Base-by-base conservation (phyloP, 2,888 invertebrate species). In the Latrodectus hesperus region DNA sequence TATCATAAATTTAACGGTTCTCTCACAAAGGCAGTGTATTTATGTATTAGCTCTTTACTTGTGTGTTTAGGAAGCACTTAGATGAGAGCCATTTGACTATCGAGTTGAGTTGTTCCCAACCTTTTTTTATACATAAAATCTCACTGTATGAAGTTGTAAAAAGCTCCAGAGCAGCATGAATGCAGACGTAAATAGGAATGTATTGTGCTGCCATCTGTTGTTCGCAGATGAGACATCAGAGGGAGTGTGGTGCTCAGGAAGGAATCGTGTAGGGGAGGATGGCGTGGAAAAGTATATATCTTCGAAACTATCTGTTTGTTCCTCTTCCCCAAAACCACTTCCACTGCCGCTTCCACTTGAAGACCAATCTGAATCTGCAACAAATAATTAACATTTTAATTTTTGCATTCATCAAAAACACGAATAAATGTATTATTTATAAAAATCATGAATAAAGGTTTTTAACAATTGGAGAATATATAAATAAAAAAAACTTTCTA, bases 261-360 rank as follows among this genome's bases (percentile, higher is more conserved):
- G 76, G 64, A 82, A 78, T 38, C 71, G 82, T 1, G 82, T 77
- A 26, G 87, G 87, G 8, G 83, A 79, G n/a, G 84, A 74, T 17
- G 89, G 89, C 12, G 87, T 89, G 1, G 89, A 89, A 60, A 86
- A 89, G 60, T 89, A 89, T 9, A 89, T 88, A 70, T 89, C 89
- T 64, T 80, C 88, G 65, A 85, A 88, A 72, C 76, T 82, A 73
- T 88, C 85, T 9, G 85, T 81, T 0, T 75, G 84, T 76, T 86
- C 89, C 52, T 77, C 88, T 51, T 84, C 85, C 49, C 88, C 89
- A 72, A 84, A 82, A 51, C 89, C 89, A 67, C 89, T 89, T 9
- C 89, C 89, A 52, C 88, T 88, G 12, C 89, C 89, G 16, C 88
- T 88, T 10, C 89, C 89, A 22, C 88, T 88, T 0, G 84, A 82